phyloP scores from a whole-genome alignment of 2,888 invertebrate species.

The Cybosia mesomella region DNA sequence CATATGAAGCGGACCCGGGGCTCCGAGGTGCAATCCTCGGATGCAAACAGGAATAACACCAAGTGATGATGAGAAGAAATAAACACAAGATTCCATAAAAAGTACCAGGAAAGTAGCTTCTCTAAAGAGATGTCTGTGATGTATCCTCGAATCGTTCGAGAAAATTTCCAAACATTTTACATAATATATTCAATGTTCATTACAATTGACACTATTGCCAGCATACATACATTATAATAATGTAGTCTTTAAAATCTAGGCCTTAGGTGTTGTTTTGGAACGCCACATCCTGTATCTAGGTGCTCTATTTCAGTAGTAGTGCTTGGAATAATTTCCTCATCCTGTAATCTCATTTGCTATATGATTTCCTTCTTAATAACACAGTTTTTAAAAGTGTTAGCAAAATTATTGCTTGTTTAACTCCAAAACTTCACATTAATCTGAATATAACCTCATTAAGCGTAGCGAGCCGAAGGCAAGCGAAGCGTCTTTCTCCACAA shows the following conservation, averaged over 20 bases:
- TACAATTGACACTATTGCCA: slow-evolving; percentile 11
- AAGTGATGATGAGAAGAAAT: not conserved
- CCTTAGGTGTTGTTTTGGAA: slow-evolving; percentile 15
- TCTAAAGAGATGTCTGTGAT: not conserved
- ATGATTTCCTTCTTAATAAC: slow-evolving; percentile 4
- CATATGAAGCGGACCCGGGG: too few relatives aligned
- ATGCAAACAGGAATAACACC: too few relatives aligned
- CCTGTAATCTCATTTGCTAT: not conserved
- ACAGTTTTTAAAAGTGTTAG: not conserved
- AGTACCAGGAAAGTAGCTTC: not conserved
- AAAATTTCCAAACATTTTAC: not conserved
- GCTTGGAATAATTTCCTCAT: not conserved
- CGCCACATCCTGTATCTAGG: not conserved
- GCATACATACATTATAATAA: not conserved
- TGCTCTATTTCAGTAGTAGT: slow-evolving; percentile 12
- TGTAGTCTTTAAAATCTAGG: slow-evolving; percentile 2
- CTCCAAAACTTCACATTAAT: not conserved
- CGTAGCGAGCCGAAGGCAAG: too few relatives aligned
- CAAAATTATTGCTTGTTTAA: slow-evolving; percentile 6
- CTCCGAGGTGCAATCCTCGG: too few relatives aligned
- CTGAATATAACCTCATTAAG: slow-evolving; percentile 3
- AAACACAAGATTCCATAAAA: too few relatives aligned
- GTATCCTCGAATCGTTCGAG: not conserved
- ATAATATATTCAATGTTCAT: not conserved
- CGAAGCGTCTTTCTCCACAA: too few relatives aligned